A percentile compares a stretch with the other conserved stretches of the same genome.
Conservation (phyloP, 2,113 vertebrate genomes). For the Lophura nycthemera region DNA sequence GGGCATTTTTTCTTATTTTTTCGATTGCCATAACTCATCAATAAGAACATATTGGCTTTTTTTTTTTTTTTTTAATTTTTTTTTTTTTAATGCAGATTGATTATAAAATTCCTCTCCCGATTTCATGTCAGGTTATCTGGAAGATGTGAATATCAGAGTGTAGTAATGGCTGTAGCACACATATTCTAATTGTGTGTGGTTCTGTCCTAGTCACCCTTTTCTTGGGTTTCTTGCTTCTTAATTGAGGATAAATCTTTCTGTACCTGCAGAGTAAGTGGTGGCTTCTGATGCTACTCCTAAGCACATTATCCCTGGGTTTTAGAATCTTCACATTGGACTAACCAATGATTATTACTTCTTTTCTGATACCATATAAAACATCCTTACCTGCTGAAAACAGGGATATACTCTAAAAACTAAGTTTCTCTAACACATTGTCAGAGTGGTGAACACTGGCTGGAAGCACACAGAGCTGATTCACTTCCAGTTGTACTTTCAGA, state of each 20-base stretch:
- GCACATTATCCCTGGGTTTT: neutral
- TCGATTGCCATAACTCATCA: neutral
- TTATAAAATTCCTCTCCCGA: neutral
- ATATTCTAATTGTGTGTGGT: neutral
- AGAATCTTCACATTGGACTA: neutral
- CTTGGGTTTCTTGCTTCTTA: neutral
- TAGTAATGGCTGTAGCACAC: fast-evolving
- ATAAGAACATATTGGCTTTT: neutral
- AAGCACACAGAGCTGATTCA: neutral
- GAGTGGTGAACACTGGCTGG: neutral
- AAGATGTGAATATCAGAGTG: neutral
- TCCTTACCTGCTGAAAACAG: neutral
- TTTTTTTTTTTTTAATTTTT: too few species aligned
- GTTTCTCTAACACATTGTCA: neutral
- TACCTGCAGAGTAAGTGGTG: neutral
- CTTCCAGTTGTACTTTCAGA: neutral
- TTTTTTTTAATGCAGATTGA: neutral
- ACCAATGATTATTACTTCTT: neutral
- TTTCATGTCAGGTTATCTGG: neutral
- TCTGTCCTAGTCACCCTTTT: neutral
- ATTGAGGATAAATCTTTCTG: neutral
- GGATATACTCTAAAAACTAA: neutral
- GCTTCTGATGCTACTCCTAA: neutral
- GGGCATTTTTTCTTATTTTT: neutral
- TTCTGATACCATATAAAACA: neutral